Base-by-base conservation (phyloP, 2,888 invertebrate genomes). In the Hemaris fuciformis region DNA sequence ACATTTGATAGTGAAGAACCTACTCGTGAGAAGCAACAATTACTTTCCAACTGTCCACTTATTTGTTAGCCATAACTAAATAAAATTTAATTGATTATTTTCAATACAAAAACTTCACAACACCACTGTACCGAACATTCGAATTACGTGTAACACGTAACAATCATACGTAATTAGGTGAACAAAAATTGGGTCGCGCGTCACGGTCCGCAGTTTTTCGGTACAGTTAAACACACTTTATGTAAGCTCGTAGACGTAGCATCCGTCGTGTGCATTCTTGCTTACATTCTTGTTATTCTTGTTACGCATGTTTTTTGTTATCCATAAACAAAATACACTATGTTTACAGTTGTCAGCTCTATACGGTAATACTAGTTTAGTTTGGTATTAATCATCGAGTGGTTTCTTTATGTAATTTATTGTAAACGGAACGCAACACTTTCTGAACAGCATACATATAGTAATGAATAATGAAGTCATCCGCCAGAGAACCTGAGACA, bases 151-250 rank as follows among this genome's bases (percentile, higher is more conserved):
- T 67, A 66, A 60, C 64, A 80, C 74, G 77, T 82, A 79, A 79
- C 66, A 60, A 46, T 64, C 57, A 68, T 67, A 80, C 77, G 79
- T 81, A 83, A 84, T 73, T 72, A 71, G 69, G 66, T 73, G 76
- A 78, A 77, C 79, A 75, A 80, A 85, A 88, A 85, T 88, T 83
- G 70, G 89, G 88, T 83, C 88, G 67, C 64, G 59, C 73, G 84
- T 73, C 69, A 73, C 75, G 76, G 75, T 62, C 69, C 66, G 66
- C 71, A 74, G 69, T 68, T 78, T 80, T 80, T 69, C 60, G 65
- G 72, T 71, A 69, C 70, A 69, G 22, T 31, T 8, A 34, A 38
- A 20, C 23, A 10, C 22, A 25, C 10, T 22, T 46, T 46, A 59
- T 46, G 23, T 38, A 59, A 59, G 23, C 10, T 18, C 27, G 20